A percentile compares a stretch with the other conserved stretches of the same genome.
Evolutionary conservation across 2,113 vertebrate genomes (phyloP).

Genomic region (Rana temporaria): DNA sequence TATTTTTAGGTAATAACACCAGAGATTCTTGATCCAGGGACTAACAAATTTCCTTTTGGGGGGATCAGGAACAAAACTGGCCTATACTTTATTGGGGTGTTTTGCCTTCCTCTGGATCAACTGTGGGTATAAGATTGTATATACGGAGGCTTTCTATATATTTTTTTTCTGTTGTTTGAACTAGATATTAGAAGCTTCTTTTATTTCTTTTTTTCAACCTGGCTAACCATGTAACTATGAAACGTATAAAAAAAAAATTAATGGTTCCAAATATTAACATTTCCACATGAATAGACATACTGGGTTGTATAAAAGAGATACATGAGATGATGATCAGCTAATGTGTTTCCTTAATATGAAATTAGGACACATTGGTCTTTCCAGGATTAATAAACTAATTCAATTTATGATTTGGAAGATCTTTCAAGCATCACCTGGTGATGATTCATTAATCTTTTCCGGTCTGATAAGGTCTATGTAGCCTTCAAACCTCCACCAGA

Average conservation of each 20-base stretch:
- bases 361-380: background rate
- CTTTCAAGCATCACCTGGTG: background rate
- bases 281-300: background rate
- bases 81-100: too few relatives aligned
- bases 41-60: too few relatives aligned
- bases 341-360: background rate
- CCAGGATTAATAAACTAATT: constrained; percentile 11
- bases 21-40: too few relatives aligned
- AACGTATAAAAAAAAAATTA: background rate
- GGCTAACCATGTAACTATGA: background rate
- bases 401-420: background rate
- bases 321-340: background rate
- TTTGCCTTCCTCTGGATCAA: too few relatives aligned
- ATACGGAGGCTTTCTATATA: too few relatives aligned
- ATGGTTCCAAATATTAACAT: background rate
- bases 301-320: background rate
- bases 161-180: too few relatives aligned
- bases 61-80: too few relatives aligned
- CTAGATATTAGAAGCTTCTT: too few relatives aligned
- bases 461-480: constrained; percentile 3
- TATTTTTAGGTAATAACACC: too few relatives aligned
- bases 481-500: constrained; percentile 43
- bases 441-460: constrained; percentile 34
- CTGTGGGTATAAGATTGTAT: too few relatives aligned
- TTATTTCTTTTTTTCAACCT: too few relatives aligned